Base-by-base conservation (phyloP, 2,113 vertebrate species). In the Anarhynchus alexandrinus region DNA sequence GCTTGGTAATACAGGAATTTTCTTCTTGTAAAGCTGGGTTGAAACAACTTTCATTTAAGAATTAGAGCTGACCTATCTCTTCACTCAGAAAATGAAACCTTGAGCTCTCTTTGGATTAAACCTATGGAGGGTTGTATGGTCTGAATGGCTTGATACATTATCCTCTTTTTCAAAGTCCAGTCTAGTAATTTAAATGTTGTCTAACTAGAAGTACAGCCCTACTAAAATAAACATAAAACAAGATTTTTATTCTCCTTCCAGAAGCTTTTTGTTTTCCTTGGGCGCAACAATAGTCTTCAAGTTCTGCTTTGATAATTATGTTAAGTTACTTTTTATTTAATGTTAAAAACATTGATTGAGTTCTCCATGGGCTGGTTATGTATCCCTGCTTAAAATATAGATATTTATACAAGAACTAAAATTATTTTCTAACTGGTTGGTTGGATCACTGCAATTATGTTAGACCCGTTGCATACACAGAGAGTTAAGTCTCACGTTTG, bases 91-190 rank as follows among this genome's bases (percentile, higher is more conserved):
- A 88, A 79, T 57, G 55, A 90, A 87, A 82, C 40, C 45, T 55
- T 66, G 20, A 65, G 16, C 17, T 52, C 21, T 45, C 32, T 51
- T 30, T 62, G 66, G 54, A 54, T 55, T 58, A 88, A 71, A 61
- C 11, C 29, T 82, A 5, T 0, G 0, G 11, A 27, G 15, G 4
- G 2, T n/a, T 73, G 10, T 27, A 30, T 25, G 30, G 54, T 83
- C 40, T 77, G 23, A 11, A 9, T 81, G 36, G 7, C 42, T 78
- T 78, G 25, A 32, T 62, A 0, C 49, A 25, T 49, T 79, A 52
- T 34, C 6, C 27, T 74, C 16, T 72, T 55, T 55, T 38, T 76
- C 22, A 38, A 69, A 65, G 45, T 61, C 29, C 12, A 80, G 8
- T 69, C 34, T 86, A 36, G 19, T 58, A 79, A 82, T 72, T 85